Conservation (phyloP, 2,113 vertebrate genomes). For the Genyomyrus donnyi region DNA sequence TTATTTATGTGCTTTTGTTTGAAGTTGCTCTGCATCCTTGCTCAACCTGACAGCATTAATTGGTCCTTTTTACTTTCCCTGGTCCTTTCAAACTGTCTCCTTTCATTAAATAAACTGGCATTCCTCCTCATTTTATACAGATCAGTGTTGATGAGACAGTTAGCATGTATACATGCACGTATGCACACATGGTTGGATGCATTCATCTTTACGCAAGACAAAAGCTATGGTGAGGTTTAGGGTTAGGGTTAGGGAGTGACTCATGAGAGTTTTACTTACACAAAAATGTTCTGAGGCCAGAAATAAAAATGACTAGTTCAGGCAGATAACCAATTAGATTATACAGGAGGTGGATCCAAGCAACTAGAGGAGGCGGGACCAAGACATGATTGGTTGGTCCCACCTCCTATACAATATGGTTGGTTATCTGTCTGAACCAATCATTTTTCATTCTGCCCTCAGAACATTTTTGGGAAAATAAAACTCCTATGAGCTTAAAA, state of each 20-base stretch:
- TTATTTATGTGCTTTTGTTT: slow-evolving; percentile 40
- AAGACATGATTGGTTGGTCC: neutral
- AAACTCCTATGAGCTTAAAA: neutral
- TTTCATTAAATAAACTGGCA: neutral
- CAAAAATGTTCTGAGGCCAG: neutral
- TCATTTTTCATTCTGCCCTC: neutral
- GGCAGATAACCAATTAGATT: neutral
- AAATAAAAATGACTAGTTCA: neutral
- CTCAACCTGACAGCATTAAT: slow-evolving; percentile 12
- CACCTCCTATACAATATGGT: neutral
- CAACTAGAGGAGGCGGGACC: neutral
- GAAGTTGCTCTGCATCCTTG: slow-evolving; percentile 38
- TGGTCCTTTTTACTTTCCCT: slow-evolving; percentile 11
- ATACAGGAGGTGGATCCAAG: neutral
- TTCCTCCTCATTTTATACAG: neutral
- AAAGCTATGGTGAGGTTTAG: neutral
- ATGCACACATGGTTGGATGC: neutral
- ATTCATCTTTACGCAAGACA: neutral
- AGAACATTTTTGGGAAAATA: neutral
- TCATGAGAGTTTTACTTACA: neutral
- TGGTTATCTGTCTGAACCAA: neutral
- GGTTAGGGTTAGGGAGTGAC: neutral
- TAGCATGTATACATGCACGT: neutral
- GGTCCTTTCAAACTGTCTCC: neutral
- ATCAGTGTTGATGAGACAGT: neutral